phyloP scores from a whole-genome alignment of 2,888 invertebrate genomes.

The Pristionchus mayeri region DNA sequence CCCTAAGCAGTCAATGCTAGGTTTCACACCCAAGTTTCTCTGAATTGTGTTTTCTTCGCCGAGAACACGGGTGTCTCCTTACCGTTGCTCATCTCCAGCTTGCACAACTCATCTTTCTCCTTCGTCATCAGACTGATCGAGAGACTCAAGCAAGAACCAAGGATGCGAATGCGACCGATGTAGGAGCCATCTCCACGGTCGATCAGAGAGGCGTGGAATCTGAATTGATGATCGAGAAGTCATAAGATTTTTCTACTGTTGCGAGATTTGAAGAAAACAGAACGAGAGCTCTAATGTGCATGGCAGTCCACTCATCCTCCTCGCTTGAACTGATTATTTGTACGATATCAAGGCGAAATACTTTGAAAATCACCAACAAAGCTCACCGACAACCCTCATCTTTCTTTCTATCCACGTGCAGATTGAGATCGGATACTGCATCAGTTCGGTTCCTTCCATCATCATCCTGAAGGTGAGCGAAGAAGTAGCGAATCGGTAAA shows the following conservation, averaged over 20 bases:
- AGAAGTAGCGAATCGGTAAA: slow-evolving; percentile 39
- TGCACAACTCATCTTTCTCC: not conserved
- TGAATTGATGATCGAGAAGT: not conserved
- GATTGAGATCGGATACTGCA: not conserved
- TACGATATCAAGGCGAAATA: not conserved
- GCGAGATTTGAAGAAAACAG: too few species aligned
- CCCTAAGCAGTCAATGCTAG: too few species aligned
- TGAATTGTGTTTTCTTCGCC: not conserved
- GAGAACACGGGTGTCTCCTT: not conserved
- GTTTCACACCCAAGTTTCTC: not conserved
- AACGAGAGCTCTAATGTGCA: too few species aligned
- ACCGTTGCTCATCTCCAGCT: slow-evolving; percentile 21
- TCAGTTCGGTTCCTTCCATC: slow-evolving; percentile 32
- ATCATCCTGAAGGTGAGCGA: slow-evolving; percentile 26
- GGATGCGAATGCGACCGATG: not conserved
- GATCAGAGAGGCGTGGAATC: not conserved
- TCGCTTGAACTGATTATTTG: not conserved
- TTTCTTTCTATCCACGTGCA: not conserved
- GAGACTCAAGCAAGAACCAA: not conserved
- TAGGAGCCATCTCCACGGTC: slow-evolving; percentile 33
- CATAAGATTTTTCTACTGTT: not conserved
- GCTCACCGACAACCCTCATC: slow-evolving; percentile 7
- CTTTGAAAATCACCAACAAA: not conserved
- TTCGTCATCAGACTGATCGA: not conserved
- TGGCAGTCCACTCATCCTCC: too few species aligned